phyloP scores from a whole-genome alignment of 2,797 vertebrate species.

The Silurus aristotelis region DNA sequence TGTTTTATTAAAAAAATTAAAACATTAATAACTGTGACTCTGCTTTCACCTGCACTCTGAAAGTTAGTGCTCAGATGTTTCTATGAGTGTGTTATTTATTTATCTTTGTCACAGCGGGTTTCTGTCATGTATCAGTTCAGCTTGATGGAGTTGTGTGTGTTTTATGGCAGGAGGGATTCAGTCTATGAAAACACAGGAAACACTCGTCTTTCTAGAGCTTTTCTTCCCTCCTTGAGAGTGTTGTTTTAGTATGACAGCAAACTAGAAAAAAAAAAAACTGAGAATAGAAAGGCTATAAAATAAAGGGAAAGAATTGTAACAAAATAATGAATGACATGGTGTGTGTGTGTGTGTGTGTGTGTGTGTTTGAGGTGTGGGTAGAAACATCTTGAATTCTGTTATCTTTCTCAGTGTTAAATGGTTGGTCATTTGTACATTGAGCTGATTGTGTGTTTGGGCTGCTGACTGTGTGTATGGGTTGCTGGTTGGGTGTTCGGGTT shows the following conservation, averaged over 20 bases:
- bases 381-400: background rate
- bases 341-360: background rate
- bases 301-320: conserved; percentile 58
- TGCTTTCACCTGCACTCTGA: background rate
- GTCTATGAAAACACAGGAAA: conserved; percentile 28
- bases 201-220: conserved; percentile 1
- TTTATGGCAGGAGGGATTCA: conserved; percentile 10
- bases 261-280: background rate
- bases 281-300: conserved; percentile 17
- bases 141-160: conserved; percentile 14
- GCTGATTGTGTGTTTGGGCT: background rate
- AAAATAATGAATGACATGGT: conserved; percentile 43
- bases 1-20: background rate
- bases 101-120: background rate
- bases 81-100: background rate
- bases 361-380: background rate
- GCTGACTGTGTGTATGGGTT: background rate
- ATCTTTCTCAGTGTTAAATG: background rate
- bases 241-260: conserved; percentile 7
- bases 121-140: background rate
- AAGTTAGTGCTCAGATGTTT: conserved; percentile 5
- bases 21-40: background rate
- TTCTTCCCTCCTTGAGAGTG: conserved; percentile 1
- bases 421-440: background rate
- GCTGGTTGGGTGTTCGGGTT: background rate